Conservation (phyloP, 2,888 invertebrate genomes). For the Harpalus rufipes region DNA sequence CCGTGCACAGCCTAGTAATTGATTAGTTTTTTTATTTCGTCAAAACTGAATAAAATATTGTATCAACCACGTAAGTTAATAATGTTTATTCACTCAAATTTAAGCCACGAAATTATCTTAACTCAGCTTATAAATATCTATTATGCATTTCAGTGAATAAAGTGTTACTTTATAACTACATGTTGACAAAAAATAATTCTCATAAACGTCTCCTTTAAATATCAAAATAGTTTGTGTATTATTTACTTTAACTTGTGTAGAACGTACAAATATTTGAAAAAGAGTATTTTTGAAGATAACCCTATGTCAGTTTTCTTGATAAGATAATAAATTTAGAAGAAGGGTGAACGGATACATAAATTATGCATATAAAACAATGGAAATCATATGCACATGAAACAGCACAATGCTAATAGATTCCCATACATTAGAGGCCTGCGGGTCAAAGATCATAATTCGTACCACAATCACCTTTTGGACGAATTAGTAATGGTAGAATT, state of each 20-base stretch:
- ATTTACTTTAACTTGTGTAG: background rate
- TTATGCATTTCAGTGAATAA: no score
- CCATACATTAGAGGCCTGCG: background rate
- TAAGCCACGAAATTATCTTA: no score
- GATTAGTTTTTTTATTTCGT: no score
- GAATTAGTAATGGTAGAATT: background rate
- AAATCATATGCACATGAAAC: slow-evolving; percentile 47
- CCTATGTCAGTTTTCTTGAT: slow-evolving; percentile 46
- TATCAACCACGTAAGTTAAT: no score
- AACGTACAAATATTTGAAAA: slow-evolving; percentile 14
- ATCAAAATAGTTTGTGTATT: no score
- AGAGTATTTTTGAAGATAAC: slow-evolving; percentile 43
- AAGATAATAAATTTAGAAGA: slow-evolving; percentile 43
- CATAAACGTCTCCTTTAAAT: no score
- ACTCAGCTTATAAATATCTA: no score
- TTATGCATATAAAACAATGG: background rate
- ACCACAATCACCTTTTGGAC: background rate
- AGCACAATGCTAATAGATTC: slow-evolving; percentile 29
- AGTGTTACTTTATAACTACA: no score
- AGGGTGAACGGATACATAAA: background rate
- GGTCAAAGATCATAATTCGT: slow-evolving; percentile 22
- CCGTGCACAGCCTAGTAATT: no score
- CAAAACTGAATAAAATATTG: no score
- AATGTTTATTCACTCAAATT: no score
- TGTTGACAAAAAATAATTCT: no score